Evolutionary conservation across 2,888 invertebrate species (phyloP), one percentile per base, ranked within the genome.

Genomic region (Cylindroiulus punctatus): DNA sequence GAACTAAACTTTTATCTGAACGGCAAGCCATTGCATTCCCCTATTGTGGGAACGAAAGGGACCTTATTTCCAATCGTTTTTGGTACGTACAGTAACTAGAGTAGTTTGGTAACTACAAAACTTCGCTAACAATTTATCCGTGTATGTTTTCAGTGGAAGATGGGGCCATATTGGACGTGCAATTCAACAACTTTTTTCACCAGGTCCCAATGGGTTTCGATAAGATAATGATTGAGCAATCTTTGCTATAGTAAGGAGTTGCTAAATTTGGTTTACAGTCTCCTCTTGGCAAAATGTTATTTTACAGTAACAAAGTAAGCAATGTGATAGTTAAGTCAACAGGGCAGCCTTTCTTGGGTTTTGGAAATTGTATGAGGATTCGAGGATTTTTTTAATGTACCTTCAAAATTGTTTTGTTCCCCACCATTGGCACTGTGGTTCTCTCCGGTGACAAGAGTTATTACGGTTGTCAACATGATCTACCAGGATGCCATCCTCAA

Each of bases 141-240:
- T n/a, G n/a, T n/a, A n/a, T 89, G 88, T 87, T 87, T 88, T 89
- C 92, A 97, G 98, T 99, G 90, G 98, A 98, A 90, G 98, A 98
- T 91, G 98, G 98, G 88, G 98, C 99, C 42, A 98, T 99, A 89
- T 91, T 99, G 92, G 99, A 99, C 91, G 95, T 98, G 88, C 95
- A 97, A 89, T 94, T 99, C 91, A 96, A 96, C 89, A 95, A 95
- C 90, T 98, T 98, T 91, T 93, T 94, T 88, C 95, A 96, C 90
- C 93, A 95, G 0, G 95, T 96, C 57, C 90, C 92, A 0, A 92
- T 94, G 85, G 98, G 98, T 65, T 98, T 95, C 90, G 98, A 98
- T 89, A 96, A 95, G 91, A 98, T 99, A 88, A 96, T 99, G 95
- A 93, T 98, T 88, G 99, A 99, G 91, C 98, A 99, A 91, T 98